These are phyloP conservation scores for Tragelaphus strepsiceros DNA, from an alignment of 2,113 vertebrate species.

Conservation along the genomic window DNA sequence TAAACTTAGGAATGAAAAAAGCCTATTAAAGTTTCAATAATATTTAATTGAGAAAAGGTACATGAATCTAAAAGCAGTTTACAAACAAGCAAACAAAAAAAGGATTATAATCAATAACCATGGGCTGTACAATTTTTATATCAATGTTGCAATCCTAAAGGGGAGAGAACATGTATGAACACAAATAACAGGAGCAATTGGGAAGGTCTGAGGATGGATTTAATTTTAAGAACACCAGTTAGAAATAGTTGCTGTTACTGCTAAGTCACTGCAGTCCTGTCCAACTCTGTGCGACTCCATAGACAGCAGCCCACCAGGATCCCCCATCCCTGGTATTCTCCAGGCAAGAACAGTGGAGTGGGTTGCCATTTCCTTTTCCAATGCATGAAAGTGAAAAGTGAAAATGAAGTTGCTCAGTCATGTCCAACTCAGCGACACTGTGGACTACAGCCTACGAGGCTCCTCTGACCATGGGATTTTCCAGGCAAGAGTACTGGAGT, in stretches of 20 bases:
- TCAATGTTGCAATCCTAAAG: background rate
- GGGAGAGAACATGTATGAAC: background rate
- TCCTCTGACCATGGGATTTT: too few species aligned
- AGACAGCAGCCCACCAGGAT: too few species aligned
- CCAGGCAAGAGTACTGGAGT: too few species aligned
- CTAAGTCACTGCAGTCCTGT: too few species aligned
- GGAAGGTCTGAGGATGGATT: background rate
- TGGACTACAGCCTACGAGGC: too few species aligned
- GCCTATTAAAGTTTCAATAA: background rate
- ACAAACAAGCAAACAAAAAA: background rate
- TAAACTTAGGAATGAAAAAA: background rate
- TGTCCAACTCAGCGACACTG: too few species aligned
- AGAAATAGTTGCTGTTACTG: background rate
- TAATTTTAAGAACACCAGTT: background rate
- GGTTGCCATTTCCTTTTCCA: too few species aligned
- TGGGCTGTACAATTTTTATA: background rate
- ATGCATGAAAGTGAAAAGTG: too few species aligned
- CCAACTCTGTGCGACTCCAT: too few species aligned
- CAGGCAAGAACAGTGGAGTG: too few species aligned
- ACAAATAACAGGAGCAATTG: background rate
- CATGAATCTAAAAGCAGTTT: background rate
- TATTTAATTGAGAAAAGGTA: background rate
- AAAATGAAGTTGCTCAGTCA: too few species aligned
- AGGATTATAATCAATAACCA: background rate
- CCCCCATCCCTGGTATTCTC: too few species aligned